These are phyloP conservation scores for Bothrops jararaca DNA, from an alignment of 2,113 vertebrate species.

Conservation along the genomic window DNA sequence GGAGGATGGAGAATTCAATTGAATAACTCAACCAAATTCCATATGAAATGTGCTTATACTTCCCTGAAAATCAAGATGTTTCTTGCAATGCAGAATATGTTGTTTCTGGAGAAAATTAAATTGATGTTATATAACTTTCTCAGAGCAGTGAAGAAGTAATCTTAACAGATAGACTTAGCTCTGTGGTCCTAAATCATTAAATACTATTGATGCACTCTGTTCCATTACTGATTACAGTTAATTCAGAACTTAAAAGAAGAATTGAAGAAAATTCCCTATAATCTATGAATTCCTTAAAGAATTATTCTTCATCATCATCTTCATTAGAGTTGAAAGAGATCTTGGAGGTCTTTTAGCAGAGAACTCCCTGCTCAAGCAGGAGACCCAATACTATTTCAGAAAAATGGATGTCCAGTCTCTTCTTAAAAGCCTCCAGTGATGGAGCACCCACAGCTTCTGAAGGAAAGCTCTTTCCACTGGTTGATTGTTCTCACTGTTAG, in stretches of 20 bases:
- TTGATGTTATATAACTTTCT: background rate
- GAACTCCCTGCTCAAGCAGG: no score
- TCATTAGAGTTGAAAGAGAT: no score
- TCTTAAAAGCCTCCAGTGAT: no score
- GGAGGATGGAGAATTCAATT: background rate
- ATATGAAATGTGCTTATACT: background rate
- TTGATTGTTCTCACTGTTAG: no score
- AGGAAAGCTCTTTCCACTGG: no score
- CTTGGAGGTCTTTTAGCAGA: no score
- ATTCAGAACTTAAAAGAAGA: background rate
- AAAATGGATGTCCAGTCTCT: no score
- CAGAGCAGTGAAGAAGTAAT: background rate
- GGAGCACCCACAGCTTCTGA: no score
- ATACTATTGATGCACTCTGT: background rate
- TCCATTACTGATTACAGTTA: background rate
- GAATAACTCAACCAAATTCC: conserved; percentile 1
- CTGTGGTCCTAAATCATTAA: background rate
- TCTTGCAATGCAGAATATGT: background rate
- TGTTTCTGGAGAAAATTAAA: background rate
- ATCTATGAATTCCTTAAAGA: no score
- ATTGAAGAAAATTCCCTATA: no score
- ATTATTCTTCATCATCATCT: no score
- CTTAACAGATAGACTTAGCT: background rate
- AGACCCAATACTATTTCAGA: no score
- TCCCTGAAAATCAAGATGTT: conserved; percentile 1